Conservation (phyloP, 2,797 vertebrate species). For the Danio aesculapii region DNA sequence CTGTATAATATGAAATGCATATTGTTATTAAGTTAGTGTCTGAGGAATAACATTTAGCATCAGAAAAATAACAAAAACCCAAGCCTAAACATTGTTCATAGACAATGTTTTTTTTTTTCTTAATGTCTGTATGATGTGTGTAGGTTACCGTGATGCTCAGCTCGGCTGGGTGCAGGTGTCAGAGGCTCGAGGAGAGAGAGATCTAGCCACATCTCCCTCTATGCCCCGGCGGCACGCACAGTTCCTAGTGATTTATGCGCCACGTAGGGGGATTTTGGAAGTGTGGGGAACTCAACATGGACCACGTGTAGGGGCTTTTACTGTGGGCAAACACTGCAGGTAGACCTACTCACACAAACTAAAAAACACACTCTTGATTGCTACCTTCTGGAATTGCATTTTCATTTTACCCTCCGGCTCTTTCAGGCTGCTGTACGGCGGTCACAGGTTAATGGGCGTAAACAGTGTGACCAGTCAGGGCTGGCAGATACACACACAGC, state of each 20-base stretch:
- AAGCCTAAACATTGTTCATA: too few relatives aligned
- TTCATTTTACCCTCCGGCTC: not conserved
- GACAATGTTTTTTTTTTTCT: not conserved
- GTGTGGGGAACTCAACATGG: conserved; percentile 97
- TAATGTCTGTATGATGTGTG: not conserved
- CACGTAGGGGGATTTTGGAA: conserved; percentile 93
- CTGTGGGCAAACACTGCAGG: conserved; percentile 97
- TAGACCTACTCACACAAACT: conserved; percentile 61
- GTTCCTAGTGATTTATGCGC: conserved; percentile 96
- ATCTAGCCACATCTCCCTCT: conserved; percentile 82
- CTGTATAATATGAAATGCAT: too few relatives aligned
- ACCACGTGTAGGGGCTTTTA: conserved; percentile 94
- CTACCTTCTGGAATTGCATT: not conserved
- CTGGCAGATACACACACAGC: conserved; percentile 95
- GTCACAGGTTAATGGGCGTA: conserved; percentile 97
- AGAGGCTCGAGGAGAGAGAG: conserved; percentile 89
- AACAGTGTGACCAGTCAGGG: conserved; percentile 97
- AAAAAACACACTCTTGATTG: not conserved
- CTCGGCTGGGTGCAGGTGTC: conserved; percentile 94
- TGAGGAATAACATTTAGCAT: too few relatives aligned
- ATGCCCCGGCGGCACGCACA: conserved; percentile 91
- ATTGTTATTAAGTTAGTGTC: too few relatives aligned
- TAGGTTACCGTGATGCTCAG: conserved; percentile 97
- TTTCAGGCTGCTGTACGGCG: conserved; percentile 90
- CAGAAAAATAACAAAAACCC: too few relatives aligned